Conservation (phyloP, 1,140 invertebrate species). For the Anoplolepis gracilipes region DNA sequence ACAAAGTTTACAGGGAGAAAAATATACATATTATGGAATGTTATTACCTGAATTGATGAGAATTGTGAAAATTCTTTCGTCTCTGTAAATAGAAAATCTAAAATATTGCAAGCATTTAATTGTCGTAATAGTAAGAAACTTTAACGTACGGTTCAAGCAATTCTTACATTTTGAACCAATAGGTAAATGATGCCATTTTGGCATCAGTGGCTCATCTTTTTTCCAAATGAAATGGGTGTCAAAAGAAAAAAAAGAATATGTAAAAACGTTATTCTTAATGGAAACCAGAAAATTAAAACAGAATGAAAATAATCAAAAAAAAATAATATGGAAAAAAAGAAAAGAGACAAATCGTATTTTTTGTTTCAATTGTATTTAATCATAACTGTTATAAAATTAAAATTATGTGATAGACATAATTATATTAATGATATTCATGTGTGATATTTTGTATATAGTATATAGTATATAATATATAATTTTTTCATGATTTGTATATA, state of each 20-base stretch:
- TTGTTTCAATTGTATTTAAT: too few relatives aligned
- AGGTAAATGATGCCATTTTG: conserved; percentile 3
- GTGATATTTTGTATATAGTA: too few relatives aligned
- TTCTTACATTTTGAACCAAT: background rate
- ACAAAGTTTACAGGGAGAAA: too few relatives aligned
- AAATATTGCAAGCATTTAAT: background rate
- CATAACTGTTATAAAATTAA: too few relatives aligned
- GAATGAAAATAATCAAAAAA: background rate
- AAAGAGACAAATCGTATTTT: background rate
- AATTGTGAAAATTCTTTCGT: too few relatives aligned
- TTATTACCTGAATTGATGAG: too few relatives aligned
- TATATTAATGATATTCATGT: too few relatives aligned
- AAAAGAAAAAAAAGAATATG: background rate
- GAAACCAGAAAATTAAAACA: background rate
- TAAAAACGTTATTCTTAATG: background rate
- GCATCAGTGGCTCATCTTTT: conserved; percentile 1
- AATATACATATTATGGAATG: too few relatives aligned
- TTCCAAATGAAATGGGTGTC: background rate
- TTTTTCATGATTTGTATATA: too few relatives aligned
- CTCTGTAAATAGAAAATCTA: too few relatives aligned
- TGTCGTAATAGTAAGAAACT: background rate
- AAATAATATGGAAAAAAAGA: background rate
- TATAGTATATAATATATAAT: too few relatives aligned
- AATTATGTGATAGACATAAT: too few relatives aligned
- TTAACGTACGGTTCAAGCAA: background rate